These are phyloP conservation scores for Eubucco bourcierii DNA, from an alignment of 2,113 vertebrate species.

Conservation along the genomic window DNA sequence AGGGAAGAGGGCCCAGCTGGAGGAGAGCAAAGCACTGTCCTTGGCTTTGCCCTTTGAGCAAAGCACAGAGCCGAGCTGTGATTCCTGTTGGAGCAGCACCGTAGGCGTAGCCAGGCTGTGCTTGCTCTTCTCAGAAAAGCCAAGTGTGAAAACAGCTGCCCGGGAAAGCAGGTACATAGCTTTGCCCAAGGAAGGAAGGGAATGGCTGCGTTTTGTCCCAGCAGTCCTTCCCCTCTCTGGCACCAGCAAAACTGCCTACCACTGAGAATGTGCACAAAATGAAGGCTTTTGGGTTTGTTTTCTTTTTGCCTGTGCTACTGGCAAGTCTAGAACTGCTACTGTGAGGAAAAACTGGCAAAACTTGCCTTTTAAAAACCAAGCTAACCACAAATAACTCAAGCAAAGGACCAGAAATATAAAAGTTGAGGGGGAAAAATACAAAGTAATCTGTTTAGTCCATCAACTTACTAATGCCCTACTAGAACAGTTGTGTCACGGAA, in stretches of 20 bases:
- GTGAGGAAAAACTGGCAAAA: neutral
- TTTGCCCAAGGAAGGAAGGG: too few species aligned
- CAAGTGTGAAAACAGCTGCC: neutral
- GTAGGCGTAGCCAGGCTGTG: fast-evolving
- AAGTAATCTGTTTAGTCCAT: neutral
- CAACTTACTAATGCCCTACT: neutral
- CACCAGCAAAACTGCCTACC: neutral
- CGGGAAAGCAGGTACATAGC: neutral
- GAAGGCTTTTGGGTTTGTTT: too few species aligned
- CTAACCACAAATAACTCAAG: neutral
- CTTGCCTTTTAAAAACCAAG: neutral
- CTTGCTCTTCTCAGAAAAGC: neutral
- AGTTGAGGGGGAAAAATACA: neutral
- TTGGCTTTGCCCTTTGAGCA: neutral
- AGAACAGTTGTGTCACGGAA: too few species aligned
- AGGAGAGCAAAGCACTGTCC: neutral
- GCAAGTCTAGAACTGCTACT: neutral
- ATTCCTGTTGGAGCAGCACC: neutral
- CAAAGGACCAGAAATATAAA: neutral
- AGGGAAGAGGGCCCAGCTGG: neutral
- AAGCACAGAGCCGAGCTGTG: neutral
- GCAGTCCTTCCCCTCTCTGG: neutral
- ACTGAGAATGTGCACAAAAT: neutral
- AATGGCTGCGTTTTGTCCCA: neutral
- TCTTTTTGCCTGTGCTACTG: neutral